Evolutionary conservation across 2,888 invertebrate species (phyloP), one percentile per base, ranked within the genome.

Genomic region (Drosophila cognata): DNA sequence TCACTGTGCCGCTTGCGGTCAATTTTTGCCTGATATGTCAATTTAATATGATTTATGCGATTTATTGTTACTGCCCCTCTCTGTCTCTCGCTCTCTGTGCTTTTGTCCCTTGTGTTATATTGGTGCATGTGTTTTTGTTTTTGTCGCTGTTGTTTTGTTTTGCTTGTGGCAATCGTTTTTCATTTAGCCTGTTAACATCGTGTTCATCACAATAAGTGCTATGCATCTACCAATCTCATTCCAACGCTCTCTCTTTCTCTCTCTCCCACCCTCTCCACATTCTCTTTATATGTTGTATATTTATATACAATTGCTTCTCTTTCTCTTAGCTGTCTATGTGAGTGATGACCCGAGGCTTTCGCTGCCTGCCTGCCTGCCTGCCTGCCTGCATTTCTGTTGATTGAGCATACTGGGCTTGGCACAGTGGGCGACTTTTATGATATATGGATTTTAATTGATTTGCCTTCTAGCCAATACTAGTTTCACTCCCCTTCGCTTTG

Each of bases 1-100:
- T n/a, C 41, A 41, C 41, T 35, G 50, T 67, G 11, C 71, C 63
- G 77, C 81, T 84, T 87, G 84, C 85, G 87, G 87, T 87, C 87
- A 89, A 87, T 84, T 87, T 83, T 87, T 58, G 88, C 73, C 77
- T 83, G 85, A 89, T 87, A 87, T 87, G 87, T 89, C 87, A 87
- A 87, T 87, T 87, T 87, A 87, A 83, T 89, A 87, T 87, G 87
- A 87, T 87, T 87, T 87, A 87, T 87, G 87, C 81, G 89, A 83
- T 87, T 85, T 89, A 89, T 87, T 87, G 83, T 87, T 81, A 83
- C 84, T 81, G 68, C 36, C 63, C 55, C 74, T 75, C 36, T 53
- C 25, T 31, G 7, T 18, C 4, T 31, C 18, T 43, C 2, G 75
- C 50, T 58, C 2, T 65, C n/a, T 55, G 25, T 41, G n/a, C 38